A percentile compares a stretch with the other conserved stretches of the same genome.
phyloP scores from a whole-genome alignment of 2,797 vertebrate species.

The Knipowitschia caucasica region DNA sequence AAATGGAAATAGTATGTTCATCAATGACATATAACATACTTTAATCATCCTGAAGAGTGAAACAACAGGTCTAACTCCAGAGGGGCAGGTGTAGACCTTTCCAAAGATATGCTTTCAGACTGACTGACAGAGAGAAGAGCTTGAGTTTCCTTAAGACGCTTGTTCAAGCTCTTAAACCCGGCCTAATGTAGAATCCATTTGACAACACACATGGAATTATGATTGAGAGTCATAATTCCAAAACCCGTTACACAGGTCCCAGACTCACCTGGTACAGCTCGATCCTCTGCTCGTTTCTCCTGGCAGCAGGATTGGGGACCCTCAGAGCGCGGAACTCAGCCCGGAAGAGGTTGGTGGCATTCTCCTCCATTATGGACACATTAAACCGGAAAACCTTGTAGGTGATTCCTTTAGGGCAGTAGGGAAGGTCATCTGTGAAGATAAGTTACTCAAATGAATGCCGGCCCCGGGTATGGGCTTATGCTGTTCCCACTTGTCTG shows the following conservation, averaged over 20 bases:
- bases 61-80: slow-evolving; percentile 9
- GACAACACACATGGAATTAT: slow-evolving; percentile 69
- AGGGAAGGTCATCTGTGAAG: slow-evolving; percentile 85
- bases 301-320: slow-evolving; percentile 85
- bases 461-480: slow-evolving; percentile 63
- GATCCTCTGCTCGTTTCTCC: slow-evolving; percentile 91
- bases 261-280: slow-evolving; percentile 95
- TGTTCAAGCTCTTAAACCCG: slow-evolving; percentile 58
- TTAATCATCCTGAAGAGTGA: slow-evolving; percentile 19
- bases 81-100: slow-evolving; percentile 31
- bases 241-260: too few relatives aligned
- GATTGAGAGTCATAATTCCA: too few relatives aligned
- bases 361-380: slow-evolving; percentile 93
- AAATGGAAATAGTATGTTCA: slow-evolving; percentile 44
- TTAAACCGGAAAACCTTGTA: slow-evolving; percentile 95
- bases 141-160: slow-evolving; percentile 60
- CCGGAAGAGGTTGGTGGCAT: slow-evolving; percentile 92
- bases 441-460: slow-evolving; percentile 50
- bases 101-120: slow-evolving; percentile 45
- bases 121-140: slow-evolving; percentile 54
- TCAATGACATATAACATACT: slow-evolving; percentile 41
- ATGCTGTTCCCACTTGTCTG: slow-evolving; percentile 56
- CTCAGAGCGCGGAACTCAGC: slow-evolving; percentile 93
- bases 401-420: slow-evolving; percentile 89
- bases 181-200: slow-evolving; percentile 71